These are phyloP conservation scores for Nansenia antarctica DNA, from an alignment of 2,113 vertebrate genomes.

Conservation along the genomic window DNA sequence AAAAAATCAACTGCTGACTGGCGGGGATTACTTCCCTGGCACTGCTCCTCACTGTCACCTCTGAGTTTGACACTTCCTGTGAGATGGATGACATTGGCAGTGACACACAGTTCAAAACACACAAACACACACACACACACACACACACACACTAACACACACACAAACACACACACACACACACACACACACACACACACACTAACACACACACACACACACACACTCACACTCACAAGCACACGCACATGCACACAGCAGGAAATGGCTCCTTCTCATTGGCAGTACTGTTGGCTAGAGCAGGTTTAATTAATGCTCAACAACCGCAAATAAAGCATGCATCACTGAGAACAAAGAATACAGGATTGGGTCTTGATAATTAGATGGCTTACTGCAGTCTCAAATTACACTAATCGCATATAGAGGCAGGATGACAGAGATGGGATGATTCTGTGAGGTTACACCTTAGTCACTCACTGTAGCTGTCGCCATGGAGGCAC, in stretches of 20 bases:
- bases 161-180: neutral
- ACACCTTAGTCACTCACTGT: constrained; percentile 42
- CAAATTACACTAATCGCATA: constrained; percentile 54
- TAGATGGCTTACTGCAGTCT: constrained; percentile 46
- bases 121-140: neutral
- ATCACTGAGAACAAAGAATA: constrained; percentile 51
- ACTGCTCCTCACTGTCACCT: constrained; percentile 65
- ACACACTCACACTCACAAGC: neutral
- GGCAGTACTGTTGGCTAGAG: constrained; percentile 5
- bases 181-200: constrained; percentile 31
- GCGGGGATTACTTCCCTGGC: constrained; percentile 67
- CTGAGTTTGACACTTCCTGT: constrained; percentile 78
- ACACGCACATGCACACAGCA: neutral
- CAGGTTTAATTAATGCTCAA: constrained; percentile 38
- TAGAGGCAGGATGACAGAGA: constrained; percentile 33
- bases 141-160: neutral
- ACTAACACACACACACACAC: neutral
- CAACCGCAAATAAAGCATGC: constrained; percentile 23
- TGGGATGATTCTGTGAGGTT: constrained; percentile 9
- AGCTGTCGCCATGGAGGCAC: constrained; percentile 10
- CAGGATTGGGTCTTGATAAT: constrained; percentile 44
- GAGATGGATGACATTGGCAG: constrained; percentile 44
- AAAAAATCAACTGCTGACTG: constrained; percentile 67
- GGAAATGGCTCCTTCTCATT: constrained; percentile 5
- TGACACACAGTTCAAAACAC: constrained; percentile 42